Percentiles rank a stretch among this genome's conserved stretches.
Conservation (phyloP, 2,888 invertebrate genomes). For the Drosophila picticornis region DNA sequence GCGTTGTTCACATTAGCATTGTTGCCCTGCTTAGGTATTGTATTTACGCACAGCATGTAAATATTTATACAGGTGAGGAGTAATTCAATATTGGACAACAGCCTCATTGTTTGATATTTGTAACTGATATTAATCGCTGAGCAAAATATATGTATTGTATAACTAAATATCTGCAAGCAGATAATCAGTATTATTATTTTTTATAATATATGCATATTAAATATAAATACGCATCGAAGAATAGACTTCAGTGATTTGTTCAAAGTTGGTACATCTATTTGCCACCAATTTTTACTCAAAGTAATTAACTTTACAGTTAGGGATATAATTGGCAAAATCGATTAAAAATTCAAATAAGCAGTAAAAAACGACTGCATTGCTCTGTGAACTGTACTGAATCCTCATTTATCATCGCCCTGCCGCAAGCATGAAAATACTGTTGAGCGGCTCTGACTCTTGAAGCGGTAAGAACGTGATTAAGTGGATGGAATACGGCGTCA, state of each 20-base stretch:
- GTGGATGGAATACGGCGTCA: slow-evolving; percentile 57
- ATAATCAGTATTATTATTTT: background rate
- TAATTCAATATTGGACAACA: background rate
- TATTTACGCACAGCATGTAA: slow-evolving; percentile 19
- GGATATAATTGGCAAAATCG: slow-evolving; percentile 8
- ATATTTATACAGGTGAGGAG: slow-evolving; percentile 20
- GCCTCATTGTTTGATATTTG: background rate
- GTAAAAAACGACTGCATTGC: background rate
- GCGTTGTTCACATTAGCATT: slow-evolving; percentile 19
- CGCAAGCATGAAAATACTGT: slow-evolving; percentile 34
- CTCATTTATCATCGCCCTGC: slow-evolving; percentile 48
- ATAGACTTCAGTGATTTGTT: accelerated
- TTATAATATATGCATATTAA: background rate
- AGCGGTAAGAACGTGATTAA: slow-evolving; percentile 71
- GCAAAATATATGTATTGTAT: background rate
- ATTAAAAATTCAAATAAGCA: slow-evolving; percentile 12
- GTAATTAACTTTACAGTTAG: background rate
- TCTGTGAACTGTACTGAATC: slow-evolving; percentile 11
- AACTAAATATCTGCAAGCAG: background rate
- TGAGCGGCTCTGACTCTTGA: slow-evolving; percentile 34
- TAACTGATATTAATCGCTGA: background rate
- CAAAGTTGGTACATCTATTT: background rate
- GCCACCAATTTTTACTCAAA: background rate
- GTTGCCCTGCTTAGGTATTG: slow-evolving; percentile 27
- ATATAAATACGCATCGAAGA: background rate